Evolutionary conservation across 2,888 invertebrate species (phyloP), one percentile per base, ranked within the genome.

Genomic region (Alloplasta piceator): DNA sequence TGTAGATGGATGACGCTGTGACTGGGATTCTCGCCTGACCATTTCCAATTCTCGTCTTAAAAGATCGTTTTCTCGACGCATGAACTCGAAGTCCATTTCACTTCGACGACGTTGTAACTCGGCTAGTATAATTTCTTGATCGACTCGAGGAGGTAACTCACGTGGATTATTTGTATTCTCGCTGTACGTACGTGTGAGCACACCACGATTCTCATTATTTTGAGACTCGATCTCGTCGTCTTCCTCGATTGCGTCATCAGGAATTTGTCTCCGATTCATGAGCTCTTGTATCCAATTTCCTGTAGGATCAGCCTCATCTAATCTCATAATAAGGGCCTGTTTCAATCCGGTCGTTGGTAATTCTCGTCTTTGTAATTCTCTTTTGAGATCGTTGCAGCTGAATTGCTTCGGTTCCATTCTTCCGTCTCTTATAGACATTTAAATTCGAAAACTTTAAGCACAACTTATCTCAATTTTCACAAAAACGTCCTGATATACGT

Each of bases 11-110:
- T 39, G 60, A 55, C 76, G 52, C 6, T 70, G 26, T 5, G 55
- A 46, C 14, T 67, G 60, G 39, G 71, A 72, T 12, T 78, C 78
- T 39, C 71, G 73, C 10, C 74, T n/a, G 7, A 43, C 64, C 5
- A 78, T 26, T 12, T 73, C 74, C 9, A 74, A 60, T 36, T 82
- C 78, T 1, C 78, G 43, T 74, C 74, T 68, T 39, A 82, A 55
- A 6, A 81, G 50, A 9, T 78, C 70, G 10, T 66, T 78, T 43
- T 74, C 74, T 6, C 80, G 56, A 39, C 46, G 64, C 41, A 58
- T n/a, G 5, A 77, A 55, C 38, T 66, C 68, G 7, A 72, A 41
- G 43, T 71, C 43, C 46, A 36, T 68, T 0, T 74, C 26, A 41
- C 64, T 36, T 7, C 41, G n/a, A 12, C 38, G 12, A 48, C 10